These are phyloP conservation scores for Lottia gigantea DNA, from an alignment of 2,888 invertebrate species.

Conservation along the genomic window DNA sequence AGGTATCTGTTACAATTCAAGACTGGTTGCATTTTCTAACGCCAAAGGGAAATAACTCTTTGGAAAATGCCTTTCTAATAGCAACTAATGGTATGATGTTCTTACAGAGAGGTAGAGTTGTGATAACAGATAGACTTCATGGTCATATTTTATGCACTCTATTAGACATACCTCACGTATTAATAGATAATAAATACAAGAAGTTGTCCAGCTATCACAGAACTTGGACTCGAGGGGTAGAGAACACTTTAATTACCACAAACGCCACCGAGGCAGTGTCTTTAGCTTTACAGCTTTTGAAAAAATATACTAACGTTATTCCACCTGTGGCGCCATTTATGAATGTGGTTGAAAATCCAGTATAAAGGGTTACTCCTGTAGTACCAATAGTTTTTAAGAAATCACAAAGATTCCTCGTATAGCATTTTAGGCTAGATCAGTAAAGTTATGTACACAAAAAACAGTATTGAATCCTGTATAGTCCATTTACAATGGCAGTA, in stretches of 20 bases:
- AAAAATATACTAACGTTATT: constrained; percentile 23
- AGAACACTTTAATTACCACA: constrained; percentile 26
- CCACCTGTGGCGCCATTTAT: constrained; percentile 16
- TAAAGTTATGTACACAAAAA: too few species aligned
- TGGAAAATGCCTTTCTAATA: constrained; percentile 30
- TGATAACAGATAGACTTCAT: constrained; percentile 36
- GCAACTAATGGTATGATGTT: constrained; percentile 30
- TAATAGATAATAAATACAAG: constrained; percentile 27
- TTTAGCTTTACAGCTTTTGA: constrained; percentile 24
- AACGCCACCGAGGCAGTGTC: constrained; percentile 26
- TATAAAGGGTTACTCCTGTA: not conserved
- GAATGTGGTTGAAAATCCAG: constrained; percentile 18
- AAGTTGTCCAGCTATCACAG: constrained; percentile 27
- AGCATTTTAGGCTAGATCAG: too few species aligned
- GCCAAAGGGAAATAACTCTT: constrained; percentile 12
- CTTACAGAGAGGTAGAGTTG: constrained; percentile 34
- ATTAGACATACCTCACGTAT: constrained; percentile 31
- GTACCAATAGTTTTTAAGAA: not conserved
- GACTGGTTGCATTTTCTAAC: constrained; percentile 32
- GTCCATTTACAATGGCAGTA: too few species aligned
- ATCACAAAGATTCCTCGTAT: too few species aligned
- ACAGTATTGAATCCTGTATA: too few species aligned
- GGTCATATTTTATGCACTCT: constrained; percentile 32
- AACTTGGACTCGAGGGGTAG: constrained; percentile 30
- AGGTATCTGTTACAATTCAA: constrained; percentile 14